Evolutionary conservation across 2,797 vertebrate species (phyloP), one percentile per base, ranked within the genome.

Genomic region (Monodelphis domestica): DNA sequence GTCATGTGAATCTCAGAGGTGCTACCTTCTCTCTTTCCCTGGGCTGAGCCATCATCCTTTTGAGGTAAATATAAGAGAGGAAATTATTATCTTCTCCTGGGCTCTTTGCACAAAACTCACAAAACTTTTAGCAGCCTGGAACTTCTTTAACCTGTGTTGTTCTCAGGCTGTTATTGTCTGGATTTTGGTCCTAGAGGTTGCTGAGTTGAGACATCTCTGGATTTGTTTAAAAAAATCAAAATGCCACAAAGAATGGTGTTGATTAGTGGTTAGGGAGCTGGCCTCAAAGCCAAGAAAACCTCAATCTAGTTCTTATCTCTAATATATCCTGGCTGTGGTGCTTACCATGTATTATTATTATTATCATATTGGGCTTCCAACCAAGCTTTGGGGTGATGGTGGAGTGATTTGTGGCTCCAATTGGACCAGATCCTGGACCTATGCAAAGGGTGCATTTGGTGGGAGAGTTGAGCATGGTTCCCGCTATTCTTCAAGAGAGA

Each of bases 111-210:
- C 17, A n/a, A 2, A n/a, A 45, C n/a, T 38, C 38, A 70, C 59
- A n/a, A 63, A 70, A 70, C 30, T 59, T 59, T 15, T 70, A 5
- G 5, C 70, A 70, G 33, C 59, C n/a, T 91, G 24, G 52, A 53
- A 11, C 70, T 93, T 91, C 88, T 92, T 90, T 94, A 54, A 33
- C 54, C n/a, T 78, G 24, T 7, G 6, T 78, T 21, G 3, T 9
- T 78, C 11, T 78, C 63, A 45, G n/a, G n/a, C 21, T 38, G n/a
- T 70, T 2, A 38, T 21, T 57, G 56, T 28, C 9, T 29, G 59
- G 88, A 28, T 14, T 94, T 90, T 93, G 52, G 92, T 33, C 92
- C 56, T 53, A 56, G 57, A 21, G 84, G 59, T 91, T 38, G 78
- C 56, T 84, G 94, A 55, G 28, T 1, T 91, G 56, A 12, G 29